A percentile compares a stretch with the other conserved stretches of the same genome.
These are phyloP conservation scores for Drosophila auraria DNA, from an alignment of 1,140 invertebrate species.

Conservation along the genomic window DNA sequence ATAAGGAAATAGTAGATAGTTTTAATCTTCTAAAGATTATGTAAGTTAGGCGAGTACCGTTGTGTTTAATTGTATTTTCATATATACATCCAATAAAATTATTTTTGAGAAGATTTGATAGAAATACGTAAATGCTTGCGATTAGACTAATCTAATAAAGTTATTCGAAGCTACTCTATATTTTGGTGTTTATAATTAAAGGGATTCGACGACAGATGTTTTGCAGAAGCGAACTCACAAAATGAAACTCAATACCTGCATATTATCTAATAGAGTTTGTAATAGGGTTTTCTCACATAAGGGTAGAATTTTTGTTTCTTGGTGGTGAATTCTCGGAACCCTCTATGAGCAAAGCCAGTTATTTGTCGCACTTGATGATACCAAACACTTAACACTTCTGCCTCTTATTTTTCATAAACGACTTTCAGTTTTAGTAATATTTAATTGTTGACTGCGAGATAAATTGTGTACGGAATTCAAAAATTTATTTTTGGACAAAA, in stretches of 20 bases:
- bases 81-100: background rate
- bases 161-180: background rate
- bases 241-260: slow-evolving; percentile 14
- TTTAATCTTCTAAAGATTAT: too few relatives aligned
- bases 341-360: background rate
- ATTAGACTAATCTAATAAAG: background rate
- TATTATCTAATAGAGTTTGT: slow-evolving; percentile 10
- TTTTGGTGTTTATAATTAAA: slow-evolving; percentile 11
- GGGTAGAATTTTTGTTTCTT: slow-evolving; percentile 2
- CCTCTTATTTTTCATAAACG: background rate
- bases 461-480: too few relatives aligned
- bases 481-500: too few relatives aligned
- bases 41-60: too few relatives aligned
- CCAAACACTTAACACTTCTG: background rate
- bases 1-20: too few relatives aligned
- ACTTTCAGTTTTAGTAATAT: background rate
- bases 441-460: background rate
- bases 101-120: background rate
- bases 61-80: background rate
- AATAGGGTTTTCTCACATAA: slow-evolving; percentile 4
- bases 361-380: background rate
- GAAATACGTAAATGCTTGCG: background rate
- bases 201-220: slow-evolving; percentile 10
- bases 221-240: slow-evolving; percentile 8
- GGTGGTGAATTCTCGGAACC: background rate